Evolutionary conservation across 2,888 invertebrate species (phyloP).

Genomic region (Trachelus troglodyta): DNA sequence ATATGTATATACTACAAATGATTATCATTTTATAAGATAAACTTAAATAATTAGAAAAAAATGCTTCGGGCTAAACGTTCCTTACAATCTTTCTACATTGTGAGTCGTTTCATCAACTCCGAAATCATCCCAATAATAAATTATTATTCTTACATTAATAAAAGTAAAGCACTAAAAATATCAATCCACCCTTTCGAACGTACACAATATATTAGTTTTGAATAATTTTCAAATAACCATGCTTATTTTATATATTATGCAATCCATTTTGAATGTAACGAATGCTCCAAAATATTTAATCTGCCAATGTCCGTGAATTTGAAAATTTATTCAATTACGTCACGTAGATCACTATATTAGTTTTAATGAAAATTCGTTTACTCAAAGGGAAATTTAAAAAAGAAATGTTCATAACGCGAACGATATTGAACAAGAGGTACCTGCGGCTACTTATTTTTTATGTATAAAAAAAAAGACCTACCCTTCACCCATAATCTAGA

Average conservation of each 20-base stretch:
- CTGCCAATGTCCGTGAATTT: too few species aligned
- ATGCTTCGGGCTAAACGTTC: neutral
- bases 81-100: neutral
- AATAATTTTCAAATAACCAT: too few species aligned
- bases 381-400: too few species aligned
- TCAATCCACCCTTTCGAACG: too few species aligned
- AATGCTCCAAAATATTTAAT: too few species aligned
- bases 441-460: neutral
- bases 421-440: neutral
- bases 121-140: neutral
- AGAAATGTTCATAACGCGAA: neutral
- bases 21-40: neutral
- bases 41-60: neutral
- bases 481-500: neutral
- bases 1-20: neutral
- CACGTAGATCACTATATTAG: too few species aligned
- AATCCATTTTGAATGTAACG: too few species aligned
- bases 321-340: too few species aligned
- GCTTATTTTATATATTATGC: too few species aligned
- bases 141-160: neutral
- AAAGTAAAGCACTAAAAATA: neutral
- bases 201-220: too few species aligned
- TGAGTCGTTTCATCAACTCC: neutral
- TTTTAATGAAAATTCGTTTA: too few species aligned
- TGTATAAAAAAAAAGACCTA: neutral